phyloP scores from a whole-genome alignment of 2,888 invertebrate species.

The Heliconius sara region DNA sequence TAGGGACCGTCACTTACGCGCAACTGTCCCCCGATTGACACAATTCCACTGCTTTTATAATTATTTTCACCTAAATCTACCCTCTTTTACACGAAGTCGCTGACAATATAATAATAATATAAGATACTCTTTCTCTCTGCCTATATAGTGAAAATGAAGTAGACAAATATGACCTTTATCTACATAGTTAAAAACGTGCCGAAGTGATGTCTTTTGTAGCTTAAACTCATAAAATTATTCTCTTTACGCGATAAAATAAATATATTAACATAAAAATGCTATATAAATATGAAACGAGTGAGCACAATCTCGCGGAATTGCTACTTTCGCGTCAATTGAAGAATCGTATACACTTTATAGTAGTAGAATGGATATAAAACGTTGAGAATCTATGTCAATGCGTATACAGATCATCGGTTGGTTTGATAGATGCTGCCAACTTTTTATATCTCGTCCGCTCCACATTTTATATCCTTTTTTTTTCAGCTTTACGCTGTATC shows the following conservation, averaged over 20 bases:
- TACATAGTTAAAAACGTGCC: background rate
- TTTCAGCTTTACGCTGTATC: background rate
- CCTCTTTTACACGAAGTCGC: no score
- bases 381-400: slow-evolving; percentile 45
- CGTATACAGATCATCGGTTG: slow-evolving; percentile 44
- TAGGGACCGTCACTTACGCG: no score
- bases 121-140: background rate
- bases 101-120: no score
- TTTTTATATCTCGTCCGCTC: slow-evolving; percentile 1
- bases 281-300: slow-evolving; percentile 1
- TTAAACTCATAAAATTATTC: background rate
- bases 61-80: no score
- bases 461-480: background rate
- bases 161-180: background rate
- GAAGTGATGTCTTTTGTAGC: background rate
- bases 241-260: background rate
- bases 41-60: no score
- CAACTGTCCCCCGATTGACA: no score
- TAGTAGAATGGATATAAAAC: slow-evolving; percentile 30
- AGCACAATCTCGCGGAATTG: background rate
- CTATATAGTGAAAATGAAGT: background rate
- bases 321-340: slow-evolving; percentile 18
- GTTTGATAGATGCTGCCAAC: slow-evolving; percentile 17
- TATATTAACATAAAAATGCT: slow-evolving; percentile 13
- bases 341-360: slow-evolving; percentile 10